Base-by-base conservation (phyloP, 1,140 invertebrate genomes). In the Epicauta chinensis region DNA sequence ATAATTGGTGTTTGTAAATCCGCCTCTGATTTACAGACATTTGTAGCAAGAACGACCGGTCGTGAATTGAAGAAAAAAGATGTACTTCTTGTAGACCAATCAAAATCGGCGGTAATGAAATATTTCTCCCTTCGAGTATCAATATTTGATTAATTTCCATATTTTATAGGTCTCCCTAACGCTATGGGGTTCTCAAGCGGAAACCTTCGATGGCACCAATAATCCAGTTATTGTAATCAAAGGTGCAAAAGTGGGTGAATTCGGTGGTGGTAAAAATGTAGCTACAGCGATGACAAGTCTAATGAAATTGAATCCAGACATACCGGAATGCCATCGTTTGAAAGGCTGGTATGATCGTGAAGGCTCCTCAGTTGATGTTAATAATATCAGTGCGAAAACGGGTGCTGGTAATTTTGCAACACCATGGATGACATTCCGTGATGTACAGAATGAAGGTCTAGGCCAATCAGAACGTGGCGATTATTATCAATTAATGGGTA, bases 41-140 rank as follows among this genome's bases (percentile, higher is more conserved):
- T 99, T 11, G 81, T 80, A 7, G 80, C 84, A 3, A 82, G 78
- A 65, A 81, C 78, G 40, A 87, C 84, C 0, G 85, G 87, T 29
- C 86, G 81, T 65, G 88, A 95, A 72, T 73, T 98, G 2, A 87
- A 82, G 54, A 99, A 99, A 66, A 77, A 93, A 54, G 94, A 98
- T 58, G 56, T 98, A 1, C 79, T 77, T 11, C 63, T 99, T 5
- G 86, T 98, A 0, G 97, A 99, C 73, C 79, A 86, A 56, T 84
- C 87, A 32, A 82, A 83, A 53, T 80, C 82, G 44, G 81, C 84
- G 51, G 89, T 98, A 64, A 79, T 73, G 34, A 32, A 10, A n/a
- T 30, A 5, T 30, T 10, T 31, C 6, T 2, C 1, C 13, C 37
- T 10, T 9, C 11, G 7, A 23, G 4, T 23, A 23, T 3, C 7